These are phyloP conservation scores for Cyphomyrmex costatus DNA, from an alignment of 1,140 invertebrate species.

Conservation along the genomic window DNA sequence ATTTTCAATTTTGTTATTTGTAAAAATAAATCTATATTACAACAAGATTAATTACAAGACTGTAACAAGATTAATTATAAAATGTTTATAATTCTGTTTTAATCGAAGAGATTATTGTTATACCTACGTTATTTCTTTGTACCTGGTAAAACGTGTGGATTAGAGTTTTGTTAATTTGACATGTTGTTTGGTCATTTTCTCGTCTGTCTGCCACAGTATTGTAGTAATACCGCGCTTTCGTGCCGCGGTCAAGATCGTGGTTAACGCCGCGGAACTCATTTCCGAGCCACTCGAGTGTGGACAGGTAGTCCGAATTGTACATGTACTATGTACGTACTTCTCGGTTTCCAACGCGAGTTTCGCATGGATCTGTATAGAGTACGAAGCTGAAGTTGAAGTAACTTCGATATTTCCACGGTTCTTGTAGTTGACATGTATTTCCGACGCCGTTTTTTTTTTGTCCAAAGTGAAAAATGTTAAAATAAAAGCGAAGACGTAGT, in stretches of 20 bases:
- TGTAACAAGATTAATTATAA: neutral
- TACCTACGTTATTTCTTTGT: neutral
- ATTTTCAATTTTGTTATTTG: neutral
- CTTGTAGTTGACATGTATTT: conserved; percentile 51
- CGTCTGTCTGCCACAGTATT: conserved; percentile 32
- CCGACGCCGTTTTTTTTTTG: conserved; percentile 35
- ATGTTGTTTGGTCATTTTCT: conserved; percentile 33
- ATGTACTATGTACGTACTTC: conserved; percentile 37
- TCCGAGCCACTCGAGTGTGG: conserved; percentile 52
- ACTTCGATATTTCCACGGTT: conserved; percentile 57
- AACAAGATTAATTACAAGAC: neutral
- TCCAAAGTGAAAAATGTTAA: conserved; percentile 45
- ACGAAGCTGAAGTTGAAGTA: conserved; percentile 42
- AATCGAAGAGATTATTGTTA: neutral
- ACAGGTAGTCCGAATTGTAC: conserved; percentile 51
- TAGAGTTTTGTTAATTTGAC: conserved; percentile 26
- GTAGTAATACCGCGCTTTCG: conserved; percentile 25
- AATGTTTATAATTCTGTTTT: neutral
- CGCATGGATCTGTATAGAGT: conserved; percentile 11
- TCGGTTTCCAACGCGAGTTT: conserved; percentile 46
- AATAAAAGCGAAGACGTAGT: neutral
- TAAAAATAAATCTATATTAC: neutral
- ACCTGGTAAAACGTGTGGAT: conserved; percentile 5
- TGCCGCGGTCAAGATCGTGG: conserved; percentile 58
- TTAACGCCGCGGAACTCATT: conserved; percentile 62